Conservation (phyloP, 2,797 vertebrate species). For the Gallinago stenura region DNA sequence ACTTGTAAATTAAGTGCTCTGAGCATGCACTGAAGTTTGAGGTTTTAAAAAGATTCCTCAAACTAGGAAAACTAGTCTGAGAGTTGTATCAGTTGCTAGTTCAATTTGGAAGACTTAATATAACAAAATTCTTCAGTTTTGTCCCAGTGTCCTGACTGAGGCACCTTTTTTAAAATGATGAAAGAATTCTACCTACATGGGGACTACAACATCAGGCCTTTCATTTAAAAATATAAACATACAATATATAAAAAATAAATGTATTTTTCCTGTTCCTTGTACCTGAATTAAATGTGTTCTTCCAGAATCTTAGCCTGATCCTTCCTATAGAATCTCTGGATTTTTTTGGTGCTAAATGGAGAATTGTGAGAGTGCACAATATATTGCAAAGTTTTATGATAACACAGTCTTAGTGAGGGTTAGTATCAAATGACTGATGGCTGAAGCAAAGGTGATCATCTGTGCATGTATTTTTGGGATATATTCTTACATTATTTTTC, state of each 20-base stretch:
- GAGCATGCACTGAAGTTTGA: background rate
- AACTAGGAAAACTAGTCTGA: background rate
- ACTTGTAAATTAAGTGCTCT: background rate
- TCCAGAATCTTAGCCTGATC: background rate
- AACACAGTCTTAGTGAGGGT: background rate
- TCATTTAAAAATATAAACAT: background rate
- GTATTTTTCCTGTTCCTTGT: background rate
- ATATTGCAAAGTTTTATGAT: background rate
- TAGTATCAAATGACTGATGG: background rate
- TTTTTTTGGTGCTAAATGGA: slow-evolving; percentile 54
- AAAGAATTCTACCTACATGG: background rate
- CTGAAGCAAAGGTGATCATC: slow-evolving; percentile 15
- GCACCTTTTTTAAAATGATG: background rate
- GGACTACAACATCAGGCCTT: background rate
- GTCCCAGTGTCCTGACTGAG: background rate
- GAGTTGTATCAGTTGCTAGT: background rate
- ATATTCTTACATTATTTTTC: background rate
- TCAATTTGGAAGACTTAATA: background rate
- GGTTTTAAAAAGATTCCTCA: background rate
- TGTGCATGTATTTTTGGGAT: background rate
- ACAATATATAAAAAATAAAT: background rate
- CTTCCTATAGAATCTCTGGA: slow-evolving; percentile 5
- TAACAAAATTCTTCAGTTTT: background rate
- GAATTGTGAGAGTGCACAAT: background rate
- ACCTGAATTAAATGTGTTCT: background rate